phyloP scores from a whole-genome alignment of 35 echinoderm and acorn worm species.

The Apostichopus japonicus region DNA sequence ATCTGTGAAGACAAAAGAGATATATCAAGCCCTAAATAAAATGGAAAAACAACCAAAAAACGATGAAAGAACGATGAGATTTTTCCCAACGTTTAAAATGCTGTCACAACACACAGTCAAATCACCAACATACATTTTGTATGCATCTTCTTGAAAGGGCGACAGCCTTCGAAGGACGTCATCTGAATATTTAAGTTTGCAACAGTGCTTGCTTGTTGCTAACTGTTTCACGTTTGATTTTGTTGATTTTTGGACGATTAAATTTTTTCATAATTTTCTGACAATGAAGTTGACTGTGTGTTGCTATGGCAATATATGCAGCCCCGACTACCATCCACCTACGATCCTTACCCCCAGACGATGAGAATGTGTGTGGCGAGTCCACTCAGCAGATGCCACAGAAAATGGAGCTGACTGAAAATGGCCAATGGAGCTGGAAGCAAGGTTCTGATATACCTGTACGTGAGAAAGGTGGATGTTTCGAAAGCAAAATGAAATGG shows the following conservation, averaged over 20 bases:
- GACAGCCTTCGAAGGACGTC: too few species aligned
- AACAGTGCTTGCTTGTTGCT: neutral
- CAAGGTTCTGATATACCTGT: slow-evolving; percentile 52
- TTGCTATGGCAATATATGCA: neutral
- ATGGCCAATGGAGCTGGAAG: slow-evolving; percentile 39
- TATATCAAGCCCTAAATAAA: neutral
- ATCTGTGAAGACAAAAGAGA: neutral
- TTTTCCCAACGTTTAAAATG: too few species aligned
- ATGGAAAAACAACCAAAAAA: neutral
- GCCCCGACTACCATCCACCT: neutral
- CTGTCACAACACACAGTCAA: neutral
- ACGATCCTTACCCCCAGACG: slow-evolving; percentile 53
- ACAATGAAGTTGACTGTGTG: neutral
- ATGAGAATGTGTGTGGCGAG: slow-evolving; percentile 61
- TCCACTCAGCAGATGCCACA: slow-evolving; percentile 68
- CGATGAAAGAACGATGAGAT: neutral
- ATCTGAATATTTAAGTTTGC: neutral
- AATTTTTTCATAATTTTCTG: neutral
- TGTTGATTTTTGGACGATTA: neutral
- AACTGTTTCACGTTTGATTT: neutral
- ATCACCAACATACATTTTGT: neutral
- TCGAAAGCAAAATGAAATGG: neutral
- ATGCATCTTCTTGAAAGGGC: too few species aligned
- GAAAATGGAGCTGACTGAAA: slow-evolving; percentile 54
- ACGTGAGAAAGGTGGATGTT: slow-evolving; percentile 14